Evolutionary conservation across 2,888 invertebrate genomes (phyloP), one percentile per base, ranked within the genome.

Genomic region (Melikaiella ostensackeni): DNA sequence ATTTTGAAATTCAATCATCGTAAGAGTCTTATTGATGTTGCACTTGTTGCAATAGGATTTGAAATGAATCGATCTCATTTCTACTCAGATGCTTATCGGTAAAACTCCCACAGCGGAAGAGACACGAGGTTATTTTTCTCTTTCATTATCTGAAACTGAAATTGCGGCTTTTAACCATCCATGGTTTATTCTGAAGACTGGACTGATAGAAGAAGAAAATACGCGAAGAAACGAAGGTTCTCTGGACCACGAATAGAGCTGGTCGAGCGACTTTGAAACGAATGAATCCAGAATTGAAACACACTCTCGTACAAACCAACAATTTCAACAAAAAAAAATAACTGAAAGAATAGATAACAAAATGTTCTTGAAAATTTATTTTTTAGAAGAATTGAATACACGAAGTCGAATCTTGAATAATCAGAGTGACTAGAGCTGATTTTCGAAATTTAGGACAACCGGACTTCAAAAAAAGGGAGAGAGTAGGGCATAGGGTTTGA

Each of bases 61-160:
- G 50, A 42, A 66, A 66, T 66, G 19, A 66, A 66, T 66, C 27
- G 46, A 66, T 30, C 19, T 66, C 46, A 46, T 66, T 66, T 66
- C 46, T 19, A 2, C 19, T 66, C 30, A 42, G 19, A 50, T 66
- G 9, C 42, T 21, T 66, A 27, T 46, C 42, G 19, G 7, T 46
- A 24, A 24, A 64, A 64, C 13, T 35, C 6, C 24, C 1, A 13
- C 24, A 42, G 16, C 38, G 5, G 13, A 21, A 24, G 13, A 42
- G 27, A 63, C 2, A 21, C 21, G 13, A 63, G 5, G 35, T 21
- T 46, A 46, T 46, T 46, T 66, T 66, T 66, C 42, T 46, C 27
- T 27, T 0, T 30, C 50, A 66, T 66, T 66, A 46, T 46, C 9
- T 59, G 59, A 59, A 59, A 59, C 59, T 59, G 59, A 59, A 59